These are phyloP conservation scores for Falco biarmicus DNA, from an alignment of 2,797 vertebrate species.

Conservation along the genomic window DNA sequence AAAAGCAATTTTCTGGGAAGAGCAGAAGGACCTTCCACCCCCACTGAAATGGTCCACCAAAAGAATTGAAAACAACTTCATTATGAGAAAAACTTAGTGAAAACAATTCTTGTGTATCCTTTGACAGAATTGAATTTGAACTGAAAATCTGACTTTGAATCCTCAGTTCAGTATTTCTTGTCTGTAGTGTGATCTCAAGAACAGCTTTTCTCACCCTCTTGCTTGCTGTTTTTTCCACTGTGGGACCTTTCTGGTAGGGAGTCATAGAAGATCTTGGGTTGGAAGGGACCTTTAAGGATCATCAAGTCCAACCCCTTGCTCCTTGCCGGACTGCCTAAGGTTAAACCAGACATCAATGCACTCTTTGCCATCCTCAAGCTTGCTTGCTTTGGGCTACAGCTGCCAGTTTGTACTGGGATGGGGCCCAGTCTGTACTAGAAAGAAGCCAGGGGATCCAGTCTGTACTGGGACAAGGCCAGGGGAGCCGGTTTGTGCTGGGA, in stretches of 20 bases:
- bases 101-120: neutral
- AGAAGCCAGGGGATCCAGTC: too few species aligned
- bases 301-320: too few species aligned
- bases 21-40: neutral
- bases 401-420: too few species aligned
- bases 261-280: too few species aligned
- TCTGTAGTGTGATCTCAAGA: neutral
- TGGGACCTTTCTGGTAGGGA: neutral
- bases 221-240: neutral
- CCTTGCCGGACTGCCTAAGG: too few species aligned
- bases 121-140: neutral
- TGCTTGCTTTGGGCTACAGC: too few species aligned
- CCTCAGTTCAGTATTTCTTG: neutral
- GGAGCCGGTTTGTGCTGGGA: too few species aligned
- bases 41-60: neutral
- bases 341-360: too few species aligned
- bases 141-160: neutral
- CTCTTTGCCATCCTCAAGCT: too few species aligned
- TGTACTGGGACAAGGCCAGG: too few species aligned
- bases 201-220: neutral
- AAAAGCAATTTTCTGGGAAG: neutral
- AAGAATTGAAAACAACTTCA: neutral
- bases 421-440: too few species aligned
- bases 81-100: neutral
- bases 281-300: too few species aligned